These are phyloP conservation scores for Nebria salina DNA, from an alignment of 2,888 invertebrate species.

Conservation along the genomic window DNA sequence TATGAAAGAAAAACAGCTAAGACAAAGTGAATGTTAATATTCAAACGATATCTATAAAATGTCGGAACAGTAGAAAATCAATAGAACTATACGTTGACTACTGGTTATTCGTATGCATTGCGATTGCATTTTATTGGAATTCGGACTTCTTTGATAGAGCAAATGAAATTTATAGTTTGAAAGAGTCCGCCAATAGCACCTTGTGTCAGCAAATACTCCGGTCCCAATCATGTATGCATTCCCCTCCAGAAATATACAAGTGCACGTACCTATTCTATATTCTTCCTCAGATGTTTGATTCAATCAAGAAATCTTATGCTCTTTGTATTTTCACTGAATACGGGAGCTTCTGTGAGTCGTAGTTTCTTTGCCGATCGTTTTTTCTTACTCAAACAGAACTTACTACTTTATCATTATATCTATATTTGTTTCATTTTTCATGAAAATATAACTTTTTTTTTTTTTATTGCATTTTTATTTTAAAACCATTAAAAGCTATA, in stretches of 20 bases:
- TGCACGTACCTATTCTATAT: slow-evolving; percentile 11
- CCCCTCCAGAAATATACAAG: slow-evolving; percentile 12
- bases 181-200: slow-evolving; percentile 43
- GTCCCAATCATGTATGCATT: slow-evolving; percentile 44
- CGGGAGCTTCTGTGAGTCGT: slow-evolving; percentile 16
- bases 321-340: slow-evolving; percentile 41
- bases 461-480: not conserved
- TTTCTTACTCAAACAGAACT: slow-evolving; percentile 12
- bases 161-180: slow-evolving; percentile 46
- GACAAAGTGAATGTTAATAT: not conserved
- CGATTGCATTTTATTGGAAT: slow-evolving; percentile 39
- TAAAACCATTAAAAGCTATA: too few species aligned
- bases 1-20: too few species aligned
- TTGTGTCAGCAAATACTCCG: slow-evolving; percentile 43
- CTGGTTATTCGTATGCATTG: slow-evolving; percentile 43
- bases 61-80: not conserved
- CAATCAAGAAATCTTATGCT: slow-evolving; percentile 31
- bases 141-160: slow-evolving; percentile 42
- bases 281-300: slow-evolving; percentile 38
- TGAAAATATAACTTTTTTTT: too few species aligned
- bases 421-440: too few species aligned
- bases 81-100: slow-evolving; percentile 11
- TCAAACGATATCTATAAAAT: not conserved
- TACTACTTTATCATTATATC: not conserved
- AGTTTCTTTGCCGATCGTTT: slow-evolving; percentile 3